A percentile compares a stretch with the other conserved stretches of the same genome.
These are phyloP conservation scores for Nemurella pictetii DNA, from an alignment of 2,888 invertebrate genomes.

Conservation along the genomic window DNA sequence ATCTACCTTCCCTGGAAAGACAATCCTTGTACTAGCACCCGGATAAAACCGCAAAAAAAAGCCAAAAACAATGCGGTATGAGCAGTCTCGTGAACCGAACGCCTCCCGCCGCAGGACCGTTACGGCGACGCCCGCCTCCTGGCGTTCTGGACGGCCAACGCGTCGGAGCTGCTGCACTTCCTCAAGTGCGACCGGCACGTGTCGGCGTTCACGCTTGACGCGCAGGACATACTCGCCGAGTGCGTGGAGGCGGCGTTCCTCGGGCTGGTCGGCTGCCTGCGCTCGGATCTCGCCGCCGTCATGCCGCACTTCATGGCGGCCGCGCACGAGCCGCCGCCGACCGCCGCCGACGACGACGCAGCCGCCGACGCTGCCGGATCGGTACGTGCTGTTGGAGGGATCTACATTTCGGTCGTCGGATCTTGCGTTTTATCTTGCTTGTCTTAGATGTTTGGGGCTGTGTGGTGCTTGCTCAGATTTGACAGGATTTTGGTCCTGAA, in stretches of 20 bases:
- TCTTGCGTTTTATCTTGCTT: no score
- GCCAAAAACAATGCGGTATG: no score
- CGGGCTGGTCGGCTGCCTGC: slow-evolving; percentile 52
- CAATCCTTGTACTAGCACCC: no score
- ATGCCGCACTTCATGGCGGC: slow-evolving; percentile 80
- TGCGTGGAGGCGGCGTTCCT: slow-evolving; percentile 88
- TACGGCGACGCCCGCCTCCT: slow-evolving; percentile 84
- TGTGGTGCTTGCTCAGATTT: no score
- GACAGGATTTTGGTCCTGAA: no score
- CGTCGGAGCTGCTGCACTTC: slow-evolving; percentile 94
- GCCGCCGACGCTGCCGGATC: slow-evolving; percentile 68
- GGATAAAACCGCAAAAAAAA: no score
- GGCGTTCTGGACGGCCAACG: slow-evolving; percentile 97
- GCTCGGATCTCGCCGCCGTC: slow-evolving; percentile 78
- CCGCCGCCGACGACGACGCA: slow-evolving; percentile 38
- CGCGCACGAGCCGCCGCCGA: slow-evolving; percentile 58
- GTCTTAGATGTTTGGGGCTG: no score
- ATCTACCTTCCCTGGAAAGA: no score
- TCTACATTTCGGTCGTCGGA: no score
- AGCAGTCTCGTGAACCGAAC: no score
- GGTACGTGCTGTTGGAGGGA: slow-evolving; percentile 47
- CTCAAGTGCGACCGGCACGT: slow-evolving; percentile 94
- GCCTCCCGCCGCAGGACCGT: slow-evolving; percentile 63
- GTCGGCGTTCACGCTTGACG: slow-evolving; percentile 87
- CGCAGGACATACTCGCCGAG: slow-evolving; percentile 91